These are phyloP conservation scores for Amazona vittata DNA, from an alignment of 2,113 vertebrate species.

Conservation along the genomic window DNA sequence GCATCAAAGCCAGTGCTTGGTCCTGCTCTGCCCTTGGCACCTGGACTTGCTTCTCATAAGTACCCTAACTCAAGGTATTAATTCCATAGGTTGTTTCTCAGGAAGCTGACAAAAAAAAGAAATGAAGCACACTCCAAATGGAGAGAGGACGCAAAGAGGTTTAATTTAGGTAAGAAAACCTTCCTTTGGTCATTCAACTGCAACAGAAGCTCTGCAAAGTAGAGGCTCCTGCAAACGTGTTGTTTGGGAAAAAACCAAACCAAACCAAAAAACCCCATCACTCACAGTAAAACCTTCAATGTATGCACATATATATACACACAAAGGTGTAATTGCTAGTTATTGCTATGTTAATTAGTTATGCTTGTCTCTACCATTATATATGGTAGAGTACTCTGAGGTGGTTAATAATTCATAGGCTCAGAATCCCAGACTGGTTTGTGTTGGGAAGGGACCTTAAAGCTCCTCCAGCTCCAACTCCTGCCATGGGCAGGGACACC, in stretches of 20 bases:
- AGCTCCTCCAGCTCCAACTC: not conserved
- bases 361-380: not conserved
- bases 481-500: fast-evolving
- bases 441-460: not conserved
- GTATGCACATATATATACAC: no score
- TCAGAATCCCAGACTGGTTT: not conserved
- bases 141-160: no score
- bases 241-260: not conserved
- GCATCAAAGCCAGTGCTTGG: not conserved
- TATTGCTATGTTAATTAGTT: not conserved
- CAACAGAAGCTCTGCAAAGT: not conserved
- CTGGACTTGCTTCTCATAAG: fast-evolving
- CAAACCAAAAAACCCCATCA: not conserved
- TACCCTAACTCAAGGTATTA: fast-evolving
- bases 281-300: not conserved
- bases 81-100: not conserved
- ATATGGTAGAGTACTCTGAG: no score
- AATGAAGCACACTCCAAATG: not conserved
- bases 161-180: not conserved
- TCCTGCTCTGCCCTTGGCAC: not conserved
- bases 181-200: not conserved
- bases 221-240: not conserved
- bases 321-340: not conserved
- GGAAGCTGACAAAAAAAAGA: not conserved
- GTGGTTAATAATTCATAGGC: not conserved